Conservation (phyloP, 2,888 invertebrate genomes). For the Conus canariensis region DNA sequence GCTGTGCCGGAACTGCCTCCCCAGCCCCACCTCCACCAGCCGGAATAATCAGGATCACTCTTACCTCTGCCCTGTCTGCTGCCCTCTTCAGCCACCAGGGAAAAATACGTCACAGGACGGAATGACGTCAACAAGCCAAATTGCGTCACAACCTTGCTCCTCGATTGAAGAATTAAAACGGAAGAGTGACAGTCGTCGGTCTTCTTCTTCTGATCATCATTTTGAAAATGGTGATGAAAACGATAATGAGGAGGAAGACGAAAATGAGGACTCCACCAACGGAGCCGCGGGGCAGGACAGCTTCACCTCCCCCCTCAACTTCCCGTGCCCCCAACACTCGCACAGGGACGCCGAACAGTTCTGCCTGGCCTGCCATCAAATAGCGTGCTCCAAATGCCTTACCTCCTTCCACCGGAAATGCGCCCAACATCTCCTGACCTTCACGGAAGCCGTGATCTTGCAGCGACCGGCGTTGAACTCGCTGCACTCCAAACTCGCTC, state of each 20-base stretch:
- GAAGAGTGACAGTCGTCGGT: neutral
- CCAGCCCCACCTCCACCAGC: neutral
- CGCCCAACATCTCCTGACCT: slow-evolving; percentile 34
- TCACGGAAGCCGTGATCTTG: slow-evolving; percentile 46
- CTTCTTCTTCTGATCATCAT: neutral
- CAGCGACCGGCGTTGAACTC: slow-evolving; percentile 40
- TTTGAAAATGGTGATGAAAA: slow-evolving; percentile 32
- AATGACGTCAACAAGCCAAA: neutral
- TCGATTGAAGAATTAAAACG: slow-evolving; percentile 29
- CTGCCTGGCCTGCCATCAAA: slow-evolving; percentile 46
- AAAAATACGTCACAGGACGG: slow-evolving; percentile 12
- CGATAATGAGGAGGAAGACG: neutral
- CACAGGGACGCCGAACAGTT: slow-evolving; percentile 46
- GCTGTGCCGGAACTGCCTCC: slow-evolving; percentile 45
- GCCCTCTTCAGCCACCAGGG: neutral
- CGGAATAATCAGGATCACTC: neutral
- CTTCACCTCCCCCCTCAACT: slow-evolving; percentile 23
- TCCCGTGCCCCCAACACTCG: slow-evolving; percentile 44
- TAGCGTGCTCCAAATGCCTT: slow-evolving; percentile 50
- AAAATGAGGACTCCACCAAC: neutral
- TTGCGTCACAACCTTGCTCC: slow-evolving; percentile 24
- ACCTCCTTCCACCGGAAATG: slow-evolving; percentile 46
- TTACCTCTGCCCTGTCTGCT: slow-evolving; percentile 44
- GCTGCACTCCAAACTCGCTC: slow-evolving; percentile 43
- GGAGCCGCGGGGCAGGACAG: neutral